Evolutionary conservation across 2,113 vertebrate genomes (phyloP), one percentile per base, ranked within the genome.

Genomic region (Psettodes erumei): DNA sequence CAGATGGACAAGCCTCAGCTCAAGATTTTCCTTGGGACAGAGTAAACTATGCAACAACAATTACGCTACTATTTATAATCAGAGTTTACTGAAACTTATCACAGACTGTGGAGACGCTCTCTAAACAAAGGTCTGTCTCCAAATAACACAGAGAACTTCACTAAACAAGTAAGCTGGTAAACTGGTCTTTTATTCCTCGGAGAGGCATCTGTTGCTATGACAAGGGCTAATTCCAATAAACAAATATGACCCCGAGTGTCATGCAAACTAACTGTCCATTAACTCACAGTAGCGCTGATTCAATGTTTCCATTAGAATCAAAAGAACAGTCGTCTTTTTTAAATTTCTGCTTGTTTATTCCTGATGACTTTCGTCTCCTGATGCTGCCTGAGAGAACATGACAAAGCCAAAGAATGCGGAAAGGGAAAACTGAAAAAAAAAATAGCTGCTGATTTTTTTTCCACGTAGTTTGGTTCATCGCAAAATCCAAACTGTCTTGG

Each of bases 281-380:
- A n/a, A 16, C 72, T 18, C n/a, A 15, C 27, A 43, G 40, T 12
- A n/a, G 59, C 50, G 4, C 0, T 4, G 32, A 10, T 16, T 74
- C 64, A 0, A 1, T 51, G 55, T 78, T 68, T 76, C 19, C 75
- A 48, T 53, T 21, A n/a, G 8, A 33, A 25, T 38, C 15, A 21
- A 53, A 81, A 28, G 19, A 12, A 0, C 18, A 60, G 4, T 33
- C 11, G 0, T 32, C 28, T 38, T 50, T 45, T 40, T 33, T 27
- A 13, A n/a, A 47, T 30, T 11, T 27, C 6, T 9, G 6, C 50
- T 55, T 55, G 68, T 81, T 77, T 65, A 64, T 60, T 60, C 51
- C 3, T 18, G 32, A 38, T 30, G 27, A 43, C 32, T 58, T 62
- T 47, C 10, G 53, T 60, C 19, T 28, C 47, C 59, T 7, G 6